A percentile compares a stretch with the other conserved stretches of the same genome.
phyloP scores from a whole-genome alignment of 2,797 vertebrate genomes.

The Cynodonichthys magdalenae region DNA sequence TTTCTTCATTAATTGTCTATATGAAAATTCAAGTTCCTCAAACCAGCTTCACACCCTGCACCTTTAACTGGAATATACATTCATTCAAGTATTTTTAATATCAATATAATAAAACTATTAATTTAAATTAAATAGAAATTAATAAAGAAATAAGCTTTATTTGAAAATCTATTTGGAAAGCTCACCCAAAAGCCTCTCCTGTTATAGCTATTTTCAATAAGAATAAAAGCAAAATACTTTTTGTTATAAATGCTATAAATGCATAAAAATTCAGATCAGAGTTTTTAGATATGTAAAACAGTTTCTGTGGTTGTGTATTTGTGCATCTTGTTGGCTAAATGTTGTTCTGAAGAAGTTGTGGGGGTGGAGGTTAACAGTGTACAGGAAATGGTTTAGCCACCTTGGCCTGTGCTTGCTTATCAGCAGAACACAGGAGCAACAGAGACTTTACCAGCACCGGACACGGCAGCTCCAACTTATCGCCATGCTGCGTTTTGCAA shows the following conservation, averaged over 20 bases:
- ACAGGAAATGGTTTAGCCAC: slow-evolving; percentile 69
- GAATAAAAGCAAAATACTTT: background rate
- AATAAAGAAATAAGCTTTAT: too few species aligned
- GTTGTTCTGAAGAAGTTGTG: slow-evolving; percentile 55
- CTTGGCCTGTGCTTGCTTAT: slow-evolving; percentile 65
- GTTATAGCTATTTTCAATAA: background rate
- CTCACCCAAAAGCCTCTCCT: background rate
- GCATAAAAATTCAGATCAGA: background rate
- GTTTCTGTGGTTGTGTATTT: slow-evolving; percentile 34
- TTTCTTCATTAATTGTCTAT: too few species aligned
- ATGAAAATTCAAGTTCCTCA: too few species aligned
- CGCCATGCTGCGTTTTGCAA: slow-evolving; percentile 69
- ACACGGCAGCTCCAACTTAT: slow-evolving; percentile 73
- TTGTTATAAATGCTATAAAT: too few species aligned
- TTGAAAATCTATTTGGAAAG: too few species aligned
- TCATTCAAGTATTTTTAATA: too few species aligned
- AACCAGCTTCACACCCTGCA: too few species aligned
- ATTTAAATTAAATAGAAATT: too few species aligned
- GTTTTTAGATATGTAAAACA: background rate
- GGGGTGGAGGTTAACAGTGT: slow-evolving; percentile 43
- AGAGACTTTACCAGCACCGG: slow-evolving; percentile 53
- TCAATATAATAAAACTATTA: too few species aligned
- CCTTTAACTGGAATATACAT: too few species aligned
- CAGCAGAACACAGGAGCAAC: slow-evolving; percentile 72
- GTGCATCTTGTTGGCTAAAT: slow-evolving; percentile 56